phyloP scores from a whole-genome alignment of 2,797 vertebrate genomes.

The Thunnus albacares region DNA sequence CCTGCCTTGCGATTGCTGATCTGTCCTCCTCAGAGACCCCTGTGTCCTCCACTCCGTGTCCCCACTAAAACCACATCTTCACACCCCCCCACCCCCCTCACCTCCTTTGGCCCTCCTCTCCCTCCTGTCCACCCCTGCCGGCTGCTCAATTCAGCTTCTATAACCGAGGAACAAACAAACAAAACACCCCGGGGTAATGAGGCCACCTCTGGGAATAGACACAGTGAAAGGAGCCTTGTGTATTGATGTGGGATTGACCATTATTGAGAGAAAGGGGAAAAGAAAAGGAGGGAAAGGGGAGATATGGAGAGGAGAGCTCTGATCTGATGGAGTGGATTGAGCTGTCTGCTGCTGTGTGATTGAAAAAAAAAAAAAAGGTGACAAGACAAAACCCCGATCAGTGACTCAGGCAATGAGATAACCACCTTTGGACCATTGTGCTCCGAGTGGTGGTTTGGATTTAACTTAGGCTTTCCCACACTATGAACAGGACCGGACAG shows the following conservation, averaged over 20 bases:
- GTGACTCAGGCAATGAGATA: constrained; percentile 72
- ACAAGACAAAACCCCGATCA: constrained; percentile 78
- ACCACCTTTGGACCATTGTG: constrained; percentile 70
- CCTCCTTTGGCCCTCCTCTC: constrained; percentile 21
- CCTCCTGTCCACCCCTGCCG: constrained; percentile 68
- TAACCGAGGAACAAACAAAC: constrained; percentile 84
- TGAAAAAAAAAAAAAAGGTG: constrained; percentile 66
- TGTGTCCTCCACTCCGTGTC: constrained; percentile 23
- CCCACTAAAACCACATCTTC: constrained; percentile 26
- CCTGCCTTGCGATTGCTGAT: constrained; percentile 51
- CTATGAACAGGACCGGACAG: constrained; percentile 52
- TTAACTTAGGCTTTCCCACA: constrained; percentile 74
- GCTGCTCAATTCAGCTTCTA: constrained; percentile 83
- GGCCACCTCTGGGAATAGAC: constrained; percentile 78
- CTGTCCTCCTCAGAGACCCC: constrained; percentile 57
- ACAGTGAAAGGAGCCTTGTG: constrained; percentile 72
- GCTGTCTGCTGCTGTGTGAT: constrained; percentile 60
- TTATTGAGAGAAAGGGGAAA: constrained; percentile 59
- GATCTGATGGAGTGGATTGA: constrained; percentile 82
- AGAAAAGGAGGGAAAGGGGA: constrained; percentile 53
- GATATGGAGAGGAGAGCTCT: constrained; percentile 68
- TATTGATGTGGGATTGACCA: constrained; percentile 83
- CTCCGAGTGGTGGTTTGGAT: constrained; percentile 42
- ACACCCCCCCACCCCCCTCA: not conserved
- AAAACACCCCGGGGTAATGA: constrained; percentile 82